Conservation (phyloP, 2,888 invertebrate genomes). For the Drosophila tripunctata region DNA sequence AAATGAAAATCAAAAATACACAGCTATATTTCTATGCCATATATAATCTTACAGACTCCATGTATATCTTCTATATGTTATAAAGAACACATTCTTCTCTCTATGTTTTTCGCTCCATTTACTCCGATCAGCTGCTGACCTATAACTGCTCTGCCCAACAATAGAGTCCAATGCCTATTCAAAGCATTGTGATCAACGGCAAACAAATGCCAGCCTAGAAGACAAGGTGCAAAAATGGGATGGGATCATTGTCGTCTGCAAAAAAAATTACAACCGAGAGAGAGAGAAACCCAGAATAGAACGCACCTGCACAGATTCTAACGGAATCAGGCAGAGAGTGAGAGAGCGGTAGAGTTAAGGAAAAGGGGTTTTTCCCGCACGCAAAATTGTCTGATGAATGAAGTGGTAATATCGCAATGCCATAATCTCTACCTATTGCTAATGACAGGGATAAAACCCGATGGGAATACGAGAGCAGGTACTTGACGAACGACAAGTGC, state of each 20-base stretch:
- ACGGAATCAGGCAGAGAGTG: slow-evolving; percentile 27
- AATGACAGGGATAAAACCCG: slow-evolving; percentile 65
- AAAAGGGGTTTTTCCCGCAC: slow-evolving; percentile 55
- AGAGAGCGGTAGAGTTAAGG: background rate
- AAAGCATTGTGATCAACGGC: slow-evolving; percentile 30
- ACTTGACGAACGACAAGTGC: slow-evolving; percentile 66
- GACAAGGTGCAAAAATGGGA: slow-evolving; percentile 83
- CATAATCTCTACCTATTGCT: slow-evolving; percentile 56
- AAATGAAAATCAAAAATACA: background rate
- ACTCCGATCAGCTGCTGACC: slow-evolving; percentile 39
- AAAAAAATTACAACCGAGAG: slow-evolving; percentile 33
- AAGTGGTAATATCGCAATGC: slow-evolving; percentile 46
- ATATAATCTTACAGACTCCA: no score
- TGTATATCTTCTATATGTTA: background rate
- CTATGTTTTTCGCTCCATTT: slow-evolving; percentile 27
- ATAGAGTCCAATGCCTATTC: slow-evolving; percentile 25
- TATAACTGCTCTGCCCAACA: slow-evolving; percentile 27
- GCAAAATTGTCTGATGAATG: slow-evolving; percentile 58
- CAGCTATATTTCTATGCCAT: no score
- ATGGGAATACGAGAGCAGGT: slow-evolving; percentile 49
- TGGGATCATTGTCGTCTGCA: slow-evolving; percentile 69
- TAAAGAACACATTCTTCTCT: background rate
- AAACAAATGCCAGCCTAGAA: slow-evolving; percentile 33
- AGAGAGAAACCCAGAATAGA: slow-evolving; percentile 15
- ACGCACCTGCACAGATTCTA: slow-evolving; percentile 72